Conservation (phyloP, 2,797 vertebrate genomes). For the Vultur gryphus region DNA sequence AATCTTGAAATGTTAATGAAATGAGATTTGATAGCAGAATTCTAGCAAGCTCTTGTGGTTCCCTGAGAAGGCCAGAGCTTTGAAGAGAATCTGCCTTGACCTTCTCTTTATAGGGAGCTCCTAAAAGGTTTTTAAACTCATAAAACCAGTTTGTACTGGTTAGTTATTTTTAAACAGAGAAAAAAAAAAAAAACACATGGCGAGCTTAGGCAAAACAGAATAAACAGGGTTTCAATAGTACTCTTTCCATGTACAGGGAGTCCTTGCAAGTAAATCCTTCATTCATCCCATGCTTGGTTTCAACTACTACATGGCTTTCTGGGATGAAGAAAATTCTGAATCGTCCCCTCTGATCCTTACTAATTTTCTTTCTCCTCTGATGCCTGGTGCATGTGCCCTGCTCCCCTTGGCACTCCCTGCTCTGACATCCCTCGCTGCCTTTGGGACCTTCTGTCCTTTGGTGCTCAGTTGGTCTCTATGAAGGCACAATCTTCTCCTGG, state of each 20-base stretch:
- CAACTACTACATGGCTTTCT: not conserved
- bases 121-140: not conserved
- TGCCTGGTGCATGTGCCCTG: not conserved
- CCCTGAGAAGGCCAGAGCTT: not conserved
- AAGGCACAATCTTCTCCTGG: not conserved
- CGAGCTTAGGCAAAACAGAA: not conserved
- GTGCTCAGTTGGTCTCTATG: not conserved
- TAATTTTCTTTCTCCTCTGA: not conserved
- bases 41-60: not conserved
- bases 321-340: not conserved
- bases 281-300: not conserved
- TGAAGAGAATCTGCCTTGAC: not conserved
- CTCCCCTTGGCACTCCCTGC: not conserved
- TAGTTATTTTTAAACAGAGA: not conserved
- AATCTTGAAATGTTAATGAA: not conserved
- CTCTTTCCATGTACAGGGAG: not conserved
- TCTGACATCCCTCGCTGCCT: not conserved
- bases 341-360: not conserved
- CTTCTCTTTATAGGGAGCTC: not conserved
- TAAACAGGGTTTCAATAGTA: not conserved
- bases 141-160: not conserved
- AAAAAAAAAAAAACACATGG: not conserved
- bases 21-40: not conserved
- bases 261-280: not conserved
- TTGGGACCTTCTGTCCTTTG: not conserved